Base-by-base conservation (phyloP, 2,113 vertebrate genomes). In the Petromus typicus region DNA sequence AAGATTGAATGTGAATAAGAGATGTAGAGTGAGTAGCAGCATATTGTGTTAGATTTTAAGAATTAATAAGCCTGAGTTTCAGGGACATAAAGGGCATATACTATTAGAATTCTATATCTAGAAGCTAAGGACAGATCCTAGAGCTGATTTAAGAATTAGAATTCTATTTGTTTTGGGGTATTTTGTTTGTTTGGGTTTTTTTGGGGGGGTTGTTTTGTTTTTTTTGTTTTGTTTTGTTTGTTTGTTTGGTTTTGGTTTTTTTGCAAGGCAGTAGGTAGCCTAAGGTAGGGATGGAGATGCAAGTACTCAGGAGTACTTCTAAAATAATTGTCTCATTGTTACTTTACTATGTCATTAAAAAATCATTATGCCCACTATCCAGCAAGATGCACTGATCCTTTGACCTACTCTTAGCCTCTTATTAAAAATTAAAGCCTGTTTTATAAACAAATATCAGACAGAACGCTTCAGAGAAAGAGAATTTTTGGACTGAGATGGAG, bases 401-500 rank as follows among this genome's bases (percentile, higher is more conserved):
- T 90, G 56, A 51, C 54, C 61, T 97, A n/a, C 90, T 40, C 78
- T 94, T 95, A 86, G 61, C 6, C 54, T 91, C 13, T 78, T 94
- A 67, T 84, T 91, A n/a, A 96, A 82, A 86, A 80, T 51, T 96
- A 80, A 54, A 7, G 30, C 95, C 1, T 40, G 56, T 75, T 51
- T 96, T 95, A 81, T 87, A 95, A 95, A 96, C 54, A 83, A 97
- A 3, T 97, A 97, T 87, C 90, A 99, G 99, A 94, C 95, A 98
- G 63, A 97, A 3, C 54, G 87, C 95, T 43, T 96, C 96, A 22
- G 98, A 98, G 86, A 98, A 98, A 89, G 98, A 98, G 43, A 96
- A 95, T 73, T 95, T 96, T 3, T 98, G 98, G 98, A 98, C 98
- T 37, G 98, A 98, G 20, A 98, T 96, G 34, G 99, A 99, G 61